Evolutionary conservation across 35 echinoderm and acorn worm species (phyloP).

Genomic region (Stichopus chloronotus): DNA sequence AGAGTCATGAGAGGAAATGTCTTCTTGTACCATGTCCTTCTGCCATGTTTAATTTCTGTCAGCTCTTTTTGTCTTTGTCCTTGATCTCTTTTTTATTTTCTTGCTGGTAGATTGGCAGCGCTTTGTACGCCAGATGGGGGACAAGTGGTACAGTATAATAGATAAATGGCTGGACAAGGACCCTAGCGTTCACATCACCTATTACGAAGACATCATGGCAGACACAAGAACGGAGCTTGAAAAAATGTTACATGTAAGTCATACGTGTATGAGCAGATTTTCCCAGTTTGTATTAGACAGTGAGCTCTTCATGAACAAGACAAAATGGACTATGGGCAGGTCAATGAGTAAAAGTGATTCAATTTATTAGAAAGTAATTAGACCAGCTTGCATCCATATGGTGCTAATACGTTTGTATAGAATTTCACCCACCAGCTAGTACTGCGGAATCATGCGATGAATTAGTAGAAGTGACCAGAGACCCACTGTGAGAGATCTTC

Average conservation of each 20-base stretch:
- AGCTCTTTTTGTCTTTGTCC: not conserved
- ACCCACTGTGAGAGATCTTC: no score
- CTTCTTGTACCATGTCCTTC: not conserved
- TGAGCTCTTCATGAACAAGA: not conserved
- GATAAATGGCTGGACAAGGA: slow-evolving; percentile 44
- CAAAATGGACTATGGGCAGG: no score
- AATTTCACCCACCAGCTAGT: no score
- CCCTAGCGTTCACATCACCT: slow-evolving; percentile 33
- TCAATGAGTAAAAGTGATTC: no score
- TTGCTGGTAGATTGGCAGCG: not conserved
- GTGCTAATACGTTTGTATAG: no score
- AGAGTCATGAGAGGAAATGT: not conserved
- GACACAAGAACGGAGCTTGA: slow-evolving; percentile 41
- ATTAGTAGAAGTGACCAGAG: no score
- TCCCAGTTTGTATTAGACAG: not conserved
- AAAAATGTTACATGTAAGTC: slow-evolving; percentile 47
- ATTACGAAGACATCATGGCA: slow-evolving; percentile 37
- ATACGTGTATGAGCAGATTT: not conserved
- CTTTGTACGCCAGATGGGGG: slow-evolving; percentile 28
- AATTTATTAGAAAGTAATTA: no score
- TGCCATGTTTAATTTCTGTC: not conserved
- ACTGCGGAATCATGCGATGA: no score
- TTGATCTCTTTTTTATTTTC: not conserved
- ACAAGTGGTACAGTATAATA: slow-evolving; percentile 43
- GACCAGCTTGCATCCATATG: no score